Base-by-base conservation (phyloP, 2,113 vertebrate genomes). In the Condylura cristata region DNA sequence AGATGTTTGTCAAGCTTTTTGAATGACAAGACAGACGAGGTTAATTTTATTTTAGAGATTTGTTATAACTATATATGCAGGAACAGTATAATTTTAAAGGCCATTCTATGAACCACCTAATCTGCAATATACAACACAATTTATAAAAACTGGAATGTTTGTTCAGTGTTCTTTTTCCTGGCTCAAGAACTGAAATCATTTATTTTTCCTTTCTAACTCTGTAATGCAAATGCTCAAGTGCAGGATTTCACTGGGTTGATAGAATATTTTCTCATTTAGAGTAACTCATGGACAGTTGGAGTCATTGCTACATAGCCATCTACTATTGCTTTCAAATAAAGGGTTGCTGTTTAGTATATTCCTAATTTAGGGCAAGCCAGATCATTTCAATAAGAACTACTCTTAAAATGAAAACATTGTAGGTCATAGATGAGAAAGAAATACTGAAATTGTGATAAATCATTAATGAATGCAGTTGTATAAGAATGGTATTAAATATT, bases 61-160 rank as follows among this genome's bases (percentile, higher is more conserved):
- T 84, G 22, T 46, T 63, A n/a, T 28, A 80, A 63, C 1, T 70
- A 39, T 53, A 39, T 53, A 72, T n/a, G 8, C 17, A 79, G 53
- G 61, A 92, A 79, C 89, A 28, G 20, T 24, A 9, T 81, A 24
- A 39, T 89, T 37, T 7, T 92, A 85, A 84, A 72, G 32, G 4
- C 18, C 8, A 71, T 10, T 56, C 20, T 8, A 70, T 68, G 26
- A 84, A 65, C 28, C 37, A n/a, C 71, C 14, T 78, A 71, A 58
- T 72, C 46, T 46, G 32, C 26, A 24, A 84, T 92, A 20, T 30
- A 79, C 17, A 81, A 20, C 20, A 46, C 39, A 71, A 48, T 78
- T 78, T 72, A 78, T 65, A 58, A 78, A 92, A 79, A 89, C 17
- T 71, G 8, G 78, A 84, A 68, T 71, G 39, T 89, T 46, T 78